A percentile compares a stretch with the other conserved stretches of the same genome.
These are phyloP conservation scores for Chrosomus eos DNA, from an alignment of 2,797 vertebrate species.

Conservation along the genomic window DNA sequence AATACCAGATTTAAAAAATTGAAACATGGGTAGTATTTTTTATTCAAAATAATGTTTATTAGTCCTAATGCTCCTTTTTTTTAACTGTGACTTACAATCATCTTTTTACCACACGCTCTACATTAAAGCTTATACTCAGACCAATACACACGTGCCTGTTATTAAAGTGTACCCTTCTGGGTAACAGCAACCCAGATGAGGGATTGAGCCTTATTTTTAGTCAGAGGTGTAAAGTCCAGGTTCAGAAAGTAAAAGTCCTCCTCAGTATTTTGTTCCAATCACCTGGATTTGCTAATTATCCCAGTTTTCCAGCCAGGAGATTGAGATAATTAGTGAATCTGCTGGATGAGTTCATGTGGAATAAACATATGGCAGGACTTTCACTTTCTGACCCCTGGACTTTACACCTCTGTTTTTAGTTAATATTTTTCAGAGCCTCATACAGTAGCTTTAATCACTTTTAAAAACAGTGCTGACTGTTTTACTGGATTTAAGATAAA, in stretches of 20 bases:
- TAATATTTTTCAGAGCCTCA: neutral
- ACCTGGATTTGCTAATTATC: too few species aligned
- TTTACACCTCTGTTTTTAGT: neutral
- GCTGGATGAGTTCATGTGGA: too few species aligned
- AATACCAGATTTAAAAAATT: neutral
- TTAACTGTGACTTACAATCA: neutral
- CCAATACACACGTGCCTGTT: neutral
- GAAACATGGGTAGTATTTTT: neutral
- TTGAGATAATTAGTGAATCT: too few species aligned
- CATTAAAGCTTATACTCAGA: neutral
- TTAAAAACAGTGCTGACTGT: neutral
- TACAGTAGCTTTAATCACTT: neutral
- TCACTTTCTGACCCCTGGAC: too few species aligned
- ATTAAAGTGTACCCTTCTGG: neutral
- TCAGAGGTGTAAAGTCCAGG: too few species aligned
- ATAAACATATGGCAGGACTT: too few species aligned
- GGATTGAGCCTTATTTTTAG: slow-evolving; percentile 13
- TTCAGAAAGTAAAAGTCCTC: too few species aligned
- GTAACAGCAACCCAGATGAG: slow-evolving; percentile 8
- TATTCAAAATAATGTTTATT: neutral
- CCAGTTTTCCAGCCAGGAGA: too few species aligned
- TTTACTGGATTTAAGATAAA: neutral
- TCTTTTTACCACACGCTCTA: neutral
- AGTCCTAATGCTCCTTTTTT: slow-evolving; percentile 2
- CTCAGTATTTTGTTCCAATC: too few species aligned